Percentiles rank a stretch among this genome's conserved stretches.
phyloP scores from a whole-genome alignment of 2,888 invertebrate species.

The Drosophila kanekoi region DNA sequence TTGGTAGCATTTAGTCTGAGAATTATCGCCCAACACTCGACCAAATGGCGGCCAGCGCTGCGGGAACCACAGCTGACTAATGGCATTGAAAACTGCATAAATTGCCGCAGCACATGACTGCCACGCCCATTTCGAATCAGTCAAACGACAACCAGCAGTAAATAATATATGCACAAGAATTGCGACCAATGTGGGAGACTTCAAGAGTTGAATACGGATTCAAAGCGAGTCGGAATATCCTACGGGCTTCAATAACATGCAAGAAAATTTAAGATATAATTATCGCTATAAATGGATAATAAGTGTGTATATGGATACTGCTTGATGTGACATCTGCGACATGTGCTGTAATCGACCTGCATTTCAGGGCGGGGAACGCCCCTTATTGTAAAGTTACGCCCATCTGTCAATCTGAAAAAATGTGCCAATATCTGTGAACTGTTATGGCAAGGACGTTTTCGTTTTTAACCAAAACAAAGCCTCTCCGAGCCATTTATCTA shows the following conservation, averaged over 20 bases:
- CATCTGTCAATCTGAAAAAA: constrained; percentile 32
- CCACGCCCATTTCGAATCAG: constrained; percentile 68
- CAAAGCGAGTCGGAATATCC: background rate
- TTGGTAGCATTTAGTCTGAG: constrained; percentile 76
- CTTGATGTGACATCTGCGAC: background rate
- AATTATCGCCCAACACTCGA: constrained; percentile 57
- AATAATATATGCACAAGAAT: constrained; percentile 37
- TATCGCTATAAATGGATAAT: no score
- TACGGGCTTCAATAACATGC: background rate
- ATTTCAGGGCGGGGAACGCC: constrained; percentile 3
- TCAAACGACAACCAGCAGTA: constrained; percentile 49
- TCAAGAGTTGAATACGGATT: constrained; percentile 1
- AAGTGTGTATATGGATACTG: no score
- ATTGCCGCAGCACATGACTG: constrained; percentile 44
- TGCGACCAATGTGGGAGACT: constrained; percentile 15
- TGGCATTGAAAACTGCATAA: constrained; percentile 79
- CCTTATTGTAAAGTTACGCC: constrained; percentile 29
- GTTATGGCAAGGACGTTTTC: background rate
- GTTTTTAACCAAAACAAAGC: background rate
- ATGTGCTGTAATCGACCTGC: constrained; percentile 2
- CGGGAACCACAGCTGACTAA: constrained; percentile 68
- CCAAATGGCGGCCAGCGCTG: constrained; percentile 33
- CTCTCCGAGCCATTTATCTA: background rate
- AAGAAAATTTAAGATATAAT: background rate
- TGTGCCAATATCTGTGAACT: background rate